A percentile compares a stretch with the other conserved stretches of the same genome.
phyloP scores from a whole-genome alignment of 2,113 vertebrate genomes.

The Pan troglodytes region NHGRI_mPanTro3-v2.1_pri NC_072403.2:141131501-141132000 shows the following conservation, averaged over 20 bases:
- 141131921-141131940: constrained; percentile 52
- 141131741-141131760: constrained; percentile 8
- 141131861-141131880: constrained; percentile 61
- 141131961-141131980: not conserved
- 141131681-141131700: not conserved
- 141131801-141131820: constrained; percentile 32
- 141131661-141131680: not conserved
- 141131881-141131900: constrained; percentile 52
- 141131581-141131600: not conserved
- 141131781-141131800: constrained; percentile 46
- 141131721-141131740: not conserved
- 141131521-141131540: not conserved
- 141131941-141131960: constrained; percentile 6
- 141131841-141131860: constrained; percentile 55
- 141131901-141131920: constrained; percentile 36
- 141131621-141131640: not conserved
- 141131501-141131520: not conserved
- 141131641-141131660: not conserved
- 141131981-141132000: not conserved
- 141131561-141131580: not conserved
- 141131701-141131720: not conserved
- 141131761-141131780: constrained; percentile 42
- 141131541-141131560: not conserved
- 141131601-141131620: not conserved
- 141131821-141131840: constrained; percentile 50